A percentile compares a stretch with the other conserved stretches of the same genome.
Evolutionary conservation across 2,888 invertebrate genomes (phyloP).

Genomic region (Lepidochitona cinerea): DNA sequence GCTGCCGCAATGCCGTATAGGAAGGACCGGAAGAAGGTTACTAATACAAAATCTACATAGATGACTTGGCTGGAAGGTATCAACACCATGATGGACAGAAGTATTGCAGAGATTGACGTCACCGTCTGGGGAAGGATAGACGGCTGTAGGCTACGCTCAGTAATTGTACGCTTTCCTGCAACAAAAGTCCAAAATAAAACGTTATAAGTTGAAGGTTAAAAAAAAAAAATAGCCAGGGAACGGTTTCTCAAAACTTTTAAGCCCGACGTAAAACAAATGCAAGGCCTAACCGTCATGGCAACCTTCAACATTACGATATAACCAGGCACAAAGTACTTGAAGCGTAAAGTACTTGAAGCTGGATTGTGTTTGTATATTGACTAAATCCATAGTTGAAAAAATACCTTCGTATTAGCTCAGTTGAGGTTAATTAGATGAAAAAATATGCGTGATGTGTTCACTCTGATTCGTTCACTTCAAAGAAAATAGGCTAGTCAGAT

Average conservation of each 20-base stretch:
- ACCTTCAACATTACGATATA: background rate
- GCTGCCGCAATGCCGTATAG: conserved; percentile 48
- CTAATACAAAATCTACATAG: conserved; percentile 40
- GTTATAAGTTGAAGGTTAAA: too few species aligned
- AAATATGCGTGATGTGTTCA: too few species aligned
- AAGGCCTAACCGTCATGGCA: too few species aligned
- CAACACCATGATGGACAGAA: conserved; percentile 36
- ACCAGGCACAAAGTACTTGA: background rate
- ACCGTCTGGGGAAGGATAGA: conserved; percentile 43
- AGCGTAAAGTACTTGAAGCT: background rate
- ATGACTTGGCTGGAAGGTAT: conserved; percentile 28
- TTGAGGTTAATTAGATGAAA: too few species aligned
- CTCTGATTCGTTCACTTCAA: too few species aligned
- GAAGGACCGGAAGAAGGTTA: conserved; percentile 49
- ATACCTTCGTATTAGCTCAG: too few species aligned
- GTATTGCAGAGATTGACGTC: conserved; percentile 34
- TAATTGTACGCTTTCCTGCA: background rate
- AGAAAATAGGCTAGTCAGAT: too few species aligned
- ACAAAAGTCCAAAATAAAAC: background rate
- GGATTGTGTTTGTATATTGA: too few species aligned
- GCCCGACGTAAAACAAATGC: too few species aligned
- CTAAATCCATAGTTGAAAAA: background rate
- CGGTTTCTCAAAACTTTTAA: too few species aligned
- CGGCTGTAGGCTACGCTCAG: conserved; percentile 22
- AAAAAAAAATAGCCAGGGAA: too few species aligned